phyloP scores from a whole-genome alignment of 2,888 invertebrate genomes.

The Cosmopolites sordidus region DNA sequence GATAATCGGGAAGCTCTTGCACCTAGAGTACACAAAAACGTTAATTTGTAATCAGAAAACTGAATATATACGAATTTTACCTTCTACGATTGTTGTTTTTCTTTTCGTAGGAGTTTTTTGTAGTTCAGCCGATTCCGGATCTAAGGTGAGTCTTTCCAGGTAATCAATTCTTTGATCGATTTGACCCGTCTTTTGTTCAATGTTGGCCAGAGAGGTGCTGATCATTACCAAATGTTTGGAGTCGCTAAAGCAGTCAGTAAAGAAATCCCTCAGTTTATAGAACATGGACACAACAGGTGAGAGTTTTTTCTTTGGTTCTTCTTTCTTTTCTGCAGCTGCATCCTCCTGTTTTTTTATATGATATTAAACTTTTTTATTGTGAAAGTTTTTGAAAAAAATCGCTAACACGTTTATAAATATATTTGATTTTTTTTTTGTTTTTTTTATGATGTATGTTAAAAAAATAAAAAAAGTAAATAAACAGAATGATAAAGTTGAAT shows the following conservation, averaged over 20 bases:
- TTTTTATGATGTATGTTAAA: too few species aligned
- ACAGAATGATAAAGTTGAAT: too few species aligned
- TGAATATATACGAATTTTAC: constrained; percentile 6
- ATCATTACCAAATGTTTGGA: constrained; percentile 17
- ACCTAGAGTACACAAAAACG: too few species aligned
- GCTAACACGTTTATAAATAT: too few species aligned
- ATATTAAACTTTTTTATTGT: too few species aligned
- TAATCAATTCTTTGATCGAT: constrained; percentile 48
- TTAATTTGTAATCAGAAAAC: too few species aligned
- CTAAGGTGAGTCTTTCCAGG: constrained; percentile 42
- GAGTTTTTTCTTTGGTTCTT: constrained; percentile 6
- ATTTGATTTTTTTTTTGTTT: too few species aligned
- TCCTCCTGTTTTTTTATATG: too few species aligned
- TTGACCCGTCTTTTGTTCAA: constrained; percentile 31
- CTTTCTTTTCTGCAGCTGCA: neutral
- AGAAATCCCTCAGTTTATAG: constrained; percentile 12
- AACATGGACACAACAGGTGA: constrained; percentile 7
- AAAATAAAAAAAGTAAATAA: too few species aligned
- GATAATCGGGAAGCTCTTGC: constrained; percentile 29
- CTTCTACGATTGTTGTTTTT: constrained; percentile 24
- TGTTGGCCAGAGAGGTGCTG: constrained; percentile 14
- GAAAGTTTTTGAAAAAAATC: too few species aligned
- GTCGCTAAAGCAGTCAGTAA: constrained; percentile 9
- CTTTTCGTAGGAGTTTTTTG: constrained; percentile 27
- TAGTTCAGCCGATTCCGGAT: constrained; percentile 20